Evolutionary conservation across 2,113 vertebrate species (phyloP).

Genomic region (Pica pica): DNA sequence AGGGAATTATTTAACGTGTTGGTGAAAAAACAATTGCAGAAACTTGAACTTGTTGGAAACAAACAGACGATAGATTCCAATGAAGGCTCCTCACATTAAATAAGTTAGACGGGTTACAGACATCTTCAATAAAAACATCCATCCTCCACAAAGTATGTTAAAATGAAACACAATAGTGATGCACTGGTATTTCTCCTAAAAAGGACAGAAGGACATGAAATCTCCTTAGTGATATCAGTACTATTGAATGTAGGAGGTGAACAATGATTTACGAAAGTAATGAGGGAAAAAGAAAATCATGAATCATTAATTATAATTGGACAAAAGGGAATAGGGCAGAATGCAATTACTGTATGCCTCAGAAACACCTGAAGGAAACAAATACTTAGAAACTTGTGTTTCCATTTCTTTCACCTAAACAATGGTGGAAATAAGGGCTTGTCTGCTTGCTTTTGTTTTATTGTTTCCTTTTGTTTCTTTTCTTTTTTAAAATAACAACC

Average conservation of each 20-base stretch:
- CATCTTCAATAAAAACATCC: slow-evolving; percentile 45
- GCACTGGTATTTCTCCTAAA: slow-evolving; percentile 62
- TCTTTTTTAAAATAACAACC: slow-evolving; percentile 16
- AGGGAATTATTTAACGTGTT: not conserved
- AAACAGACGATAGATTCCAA: not conserved
- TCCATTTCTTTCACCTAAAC: slow-evolving; percentile 8
- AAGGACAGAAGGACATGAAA: slow-evolving; percentile 61
- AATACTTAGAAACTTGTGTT: not conserved
- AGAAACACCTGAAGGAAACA: not conserved
- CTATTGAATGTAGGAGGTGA: slow-evolving; percentile 58
- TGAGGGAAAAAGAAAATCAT: slow-evolving; percentile 27
- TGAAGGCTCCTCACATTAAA: slow-evolving; percentile 58
- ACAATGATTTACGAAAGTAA: slow-evolving; percentile 28
- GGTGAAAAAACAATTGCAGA: slow-evolving; percentile 45
- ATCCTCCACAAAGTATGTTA: slow-evolving; percentile 54
- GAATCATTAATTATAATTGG: slow-evolving; percentile 37
- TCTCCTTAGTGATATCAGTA: slow-evolving; percentile 63
- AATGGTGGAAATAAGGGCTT: not conserved
- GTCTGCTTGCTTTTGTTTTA: not conserved
- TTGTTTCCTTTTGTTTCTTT: not conserved
- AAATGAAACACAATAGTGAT: slow-evolving; percentile 61
- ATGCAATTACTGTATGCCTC: not conserved
- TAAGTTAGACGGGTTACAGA: slow-evolving; percentile 60
- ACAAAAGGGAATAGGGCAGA: slow-evolving; percentile 1
- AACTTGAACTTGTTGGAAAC: slow-evolving; percentile 25